Conservation (phyloP, 1,140 invertebrate genomes). For the Anadara kagoshimensis region DNA sequence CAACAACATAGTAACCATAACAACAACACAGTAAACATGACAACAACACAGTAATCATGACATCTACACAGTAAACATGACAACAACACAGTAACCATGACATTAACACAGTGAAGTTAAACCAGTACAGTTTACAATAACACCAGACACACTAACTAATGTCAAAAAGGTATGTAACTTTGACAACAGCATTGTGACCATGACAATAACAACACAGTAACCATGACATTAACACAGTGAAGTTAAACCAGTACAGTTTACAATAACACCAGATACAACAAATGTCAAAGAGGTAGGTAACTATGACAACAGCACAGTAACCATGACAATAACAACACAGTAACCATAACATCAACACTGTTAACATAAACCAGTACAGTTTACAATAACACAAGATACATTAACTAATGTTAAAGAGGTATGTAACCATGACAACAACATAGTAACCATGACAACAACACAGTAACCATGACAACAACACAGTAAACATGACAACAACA, state of each 20-base stretch:
- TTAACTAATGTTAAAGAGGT: constrained; percentile 12
- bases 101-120: constrained; percentile 75
- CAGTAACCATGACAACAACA: background rate
- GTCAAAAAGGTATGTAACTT: constrained; percentile 75
- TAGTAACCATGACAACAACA: constrained; percentile 32
- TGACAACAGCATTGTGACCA: constrained; percentile 74
- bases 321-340: background rate
- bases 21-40: constrained; percentile 41
- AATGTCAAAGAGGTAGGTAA: background rate
- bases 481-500: background rate
- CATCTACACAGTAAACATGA: too few relatives aligned
- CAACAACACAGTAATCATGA: background rate
- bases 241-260: background rate
- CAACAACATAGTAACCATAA: background rate
- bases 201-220: constrained; percentile 76
- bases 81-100: too few relatives aligned
- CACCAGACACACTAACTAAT: constrained; percentile 85
- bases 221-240: background rate
- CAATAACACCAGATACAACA: background rate
- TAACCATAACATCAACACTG: constrained; percentile 69
- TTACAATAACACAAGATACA: background rate
- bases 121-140: constrained; percentile 86
- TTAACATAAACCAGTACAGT: constrained; percentile 69
- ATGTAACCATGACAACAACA: background rate
- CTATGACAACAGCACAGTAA: background rate